Evolutionary conservation across 2,888 invertebrate species (phyloP).

Genomic region (Meandrusa payeni): DNA sequence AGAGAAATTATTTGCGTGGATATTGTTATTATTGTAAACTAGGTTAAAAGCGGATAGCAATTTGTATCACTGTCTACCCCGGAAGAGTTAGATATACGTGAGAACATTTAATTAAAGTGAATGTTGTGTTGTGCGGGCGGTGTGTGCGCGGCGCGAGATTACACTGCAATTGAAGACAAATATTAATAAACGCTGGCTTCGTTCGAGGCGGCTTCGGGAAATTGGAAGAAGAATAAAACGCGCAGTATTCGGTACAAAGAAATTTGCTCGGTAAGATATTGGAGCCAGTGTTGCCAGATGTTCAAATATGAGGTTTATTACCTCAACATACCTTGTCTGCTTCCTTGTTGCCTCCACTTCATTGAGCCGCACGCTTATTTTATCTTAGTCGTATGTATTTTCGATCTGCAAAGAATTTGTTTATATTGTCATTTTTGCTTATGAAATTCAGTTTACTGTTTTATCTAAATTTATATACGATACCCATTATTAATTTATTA

Average conservation of each 20-base stretch:
- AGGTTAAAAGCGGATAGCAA: no score
- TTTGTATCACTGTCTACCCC: no score
- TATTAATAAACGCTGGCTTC: constrained; percentile 15
- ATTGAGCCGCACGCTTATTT: no score
- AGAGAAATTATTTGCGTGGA: no score
- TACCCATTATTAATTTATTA: no score
- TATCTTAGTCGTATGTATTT: no score
- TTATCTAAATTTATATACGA: no score
- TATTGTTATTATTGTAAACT: no score
- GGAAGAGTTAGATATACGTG: no score
- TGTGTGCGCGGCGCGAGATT: background rate
- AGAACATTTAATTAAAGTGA: background rate
- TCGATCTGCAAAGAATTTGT: no score
- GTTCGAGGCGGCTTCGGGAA: constrained; percentile 5
- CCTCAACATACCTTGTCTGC: constrained; percentile 44
- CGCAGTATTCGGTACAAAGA: background rate
- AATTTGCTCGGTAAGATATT: constrained; percentile 49
- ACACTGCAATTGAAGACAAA: constrained; percentile 19
- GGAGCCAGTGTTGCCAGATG: constrained; percentile 53
- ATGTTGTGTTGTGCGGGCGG: background rate
- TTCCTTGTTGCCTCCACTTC: constrained; percentile 35
- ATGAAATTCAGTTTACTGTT: no score
- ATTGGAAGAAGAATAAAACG: constrained; percentile 18
- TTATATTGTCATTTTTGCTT: no score
- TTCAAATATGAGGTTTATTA: constrained; percentile 57